Percentiles rank a stretch among this genome's conserved stretches.
Conservation (phyloP, 2,888 invertebrate genomes). For the Ferdinandea cuprea region DNA sequence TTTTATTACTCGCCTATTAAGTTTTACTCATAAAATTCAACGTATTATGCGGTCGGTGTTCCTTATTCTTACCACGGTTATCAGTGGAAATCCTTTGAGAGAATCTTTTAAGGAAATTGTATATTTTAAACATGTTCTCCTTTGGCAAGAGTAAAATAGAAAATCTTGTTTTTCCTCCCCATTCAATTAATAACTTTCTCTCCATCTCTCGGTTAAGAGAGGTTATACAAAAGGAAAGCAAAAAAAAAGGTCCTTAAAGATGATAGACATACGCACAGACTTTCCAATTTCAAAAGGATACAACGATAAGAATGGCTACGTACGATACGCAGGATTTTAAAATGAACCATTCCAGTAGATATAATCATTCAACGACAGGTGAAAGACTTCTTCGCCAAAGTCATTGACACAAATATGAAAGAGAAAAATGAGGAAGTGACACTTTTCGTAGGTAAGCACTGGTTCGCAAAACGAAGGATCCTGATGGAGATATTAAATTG, state of each 20-base stretch:
- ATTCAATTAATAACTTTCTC: slow-evolving; percentile 24
- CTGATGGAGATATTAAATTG: slow-evolving; percentile 43
- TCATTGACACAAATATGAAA: slow-evolving; percentile 52
- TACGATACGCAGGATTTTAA: slow-evolving; percentile 14
- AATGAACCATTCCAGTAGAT: slow-evolving; percentile 9
- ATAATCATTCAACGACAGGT: slow-evolving; percentile 36
- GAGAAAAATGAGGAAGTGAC: slow-evolving; percentile 50
- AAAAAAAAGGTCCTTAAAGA: slow-evolving; percentile 17
- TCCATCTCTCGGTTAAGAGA: not conserved
- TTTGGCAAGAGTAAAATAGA: not conserved
- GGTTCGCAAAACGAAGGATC: slow-evolving; percentile 33
- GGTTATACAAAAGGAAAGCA: slow-evolving; percentile 4
- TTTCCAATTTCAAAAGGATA: slow-evolving; percentile 45
- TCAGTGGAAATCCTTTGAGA: not conserved
- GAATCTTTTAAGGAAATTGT: slow-evolving; percentile 2
- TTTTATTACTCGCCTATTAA: not conserved
- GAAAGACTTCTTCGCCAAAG: slow-evolving; percentile 39
- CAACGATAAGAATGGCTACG: slow-evolving; percentile 9
- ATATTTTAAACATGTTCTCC: not conserved
- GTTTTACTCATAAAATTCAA: not conserved
- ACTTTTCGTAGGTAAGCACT: slow-evolving; percentile 24
- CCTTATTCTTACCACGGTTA: slow-evolving; percentile 2
- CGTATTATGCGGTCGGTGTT: not conserved
- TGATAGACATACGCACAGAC: slow-evolving; percentile 33
- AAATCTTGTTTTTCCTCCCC: not conserved